Percentiles rank a stretch among this genome's conserved stretches.
Conservation (phyloP, 2,113 vertebrate species). For the Tauraco erythrolophus region DNA sequence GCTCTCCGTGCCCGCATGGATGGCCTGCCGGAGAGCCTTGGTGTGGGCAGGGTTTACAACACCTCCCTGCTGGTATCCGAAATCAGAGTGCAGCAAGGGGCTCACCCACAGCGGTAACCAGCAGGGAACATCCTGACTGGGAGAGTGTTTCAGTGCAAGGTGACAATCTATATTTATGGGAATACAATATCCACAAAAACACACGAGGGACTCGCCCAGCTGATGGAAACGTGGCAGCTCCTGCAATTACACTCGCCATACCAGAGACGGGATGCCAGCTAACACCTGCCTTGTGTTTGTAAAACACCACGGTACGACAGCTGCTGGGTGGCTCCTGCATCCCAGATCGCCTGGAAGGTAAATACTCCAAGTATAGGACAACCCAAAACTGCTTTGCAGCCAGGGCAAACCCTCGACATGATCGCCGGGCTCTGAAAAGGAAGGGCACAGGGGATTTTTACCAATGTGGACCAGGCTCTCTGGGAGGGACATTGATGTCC, state of each 20-base stretch:
- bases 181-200: not conserved
- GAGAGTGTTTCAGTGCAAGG: not conserved
- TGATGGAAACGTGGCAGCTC: not conserved
- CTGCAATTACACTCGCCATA: not conserved
- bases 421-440: not conserved
- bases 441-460: not conserved
- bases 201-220: not conserved
- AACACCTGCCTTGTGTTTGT: constrained; percentile 38
- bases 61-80: not conserved
- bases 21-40: rapidly evolving
- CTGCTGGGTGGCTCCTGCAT: not conserved
- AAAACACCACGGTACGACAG: not conserved
- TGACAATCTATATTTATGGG: not conserved
- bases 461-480: not conserved
- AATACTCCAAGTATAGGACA: not conserved
- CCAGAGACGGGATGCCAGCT: not conserved
- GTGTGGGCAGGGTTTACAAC: not conserved
- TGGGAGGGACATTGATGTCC: not conserved
- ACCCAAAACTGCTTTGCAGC: not conserved
- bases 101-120: not conserved
- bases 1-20: rapidly evolving
- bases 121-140: not conserved
- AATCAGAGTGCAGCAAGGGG: not conserved
- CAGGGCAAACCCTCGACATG: rapidly evolving
- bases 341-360: not conserved